Conservation (phyloP, 1,140 invertebrate genomes). For the Grapholita molesta region DNA sequence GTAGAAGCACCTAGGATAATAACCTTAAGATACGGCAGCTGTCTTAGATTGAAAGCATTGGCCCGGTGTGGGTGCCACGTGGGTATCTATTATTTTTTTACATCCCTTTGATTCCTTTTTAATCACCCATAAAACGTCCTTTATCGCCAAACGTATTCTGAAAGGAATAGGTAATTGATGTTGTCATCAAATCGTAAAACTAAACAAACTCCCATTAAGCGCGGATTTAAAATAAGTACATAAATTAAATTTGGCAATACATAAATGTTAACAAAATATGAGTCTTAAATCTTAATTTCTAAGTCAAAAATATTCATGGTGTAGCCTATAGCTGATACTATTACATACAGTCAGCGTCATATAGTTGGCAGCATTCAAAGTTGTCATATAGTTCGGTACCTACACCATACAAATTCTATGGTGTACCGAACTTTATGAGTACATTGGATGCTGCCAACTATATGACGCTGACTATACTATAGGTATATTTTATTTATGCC, state of each 20-base stretch:
- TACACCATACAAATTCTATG: too few species aligned
- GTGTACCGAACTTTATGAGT: too few species aligned
- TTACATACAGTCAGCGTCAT: too few species aligned
- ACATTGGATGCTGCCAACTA: too few species aligned
- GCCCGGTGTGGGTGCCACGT: background rate
- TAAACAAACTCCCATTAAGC: background rate
- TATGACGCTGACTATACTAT: too few species aligned
- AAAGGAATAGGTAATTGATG: background rate
- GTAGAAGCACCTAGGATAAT: conserved; percentile 12
- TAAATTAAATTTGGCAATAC: background rate
- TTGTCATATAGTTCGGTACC: too few species aligned
- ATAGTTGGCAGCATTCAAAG: too few species aligned
- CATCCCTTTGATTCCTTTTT: background rate
- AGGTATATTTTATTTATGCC: background rate
- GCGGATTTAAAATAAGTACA: background rate
- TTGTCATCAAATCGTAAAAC: background rate
- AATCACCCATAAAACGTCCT: background rate
- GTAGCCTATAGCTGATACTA: background rate
- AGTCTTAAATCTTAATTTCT: background rate
- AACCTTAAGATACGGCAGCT: background rate
- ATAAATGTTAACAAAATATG: background rate
- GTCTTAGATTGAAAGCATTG: conserved; percentile 13
- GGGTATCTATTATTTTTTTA: conserved; percentile 3
- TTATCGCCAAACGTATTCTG: background rate
- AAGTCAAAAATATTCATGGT: background rate